Conservation (phyloP, 2,888 invertebrate species). For the Agrotis exclamationis region DNA sequence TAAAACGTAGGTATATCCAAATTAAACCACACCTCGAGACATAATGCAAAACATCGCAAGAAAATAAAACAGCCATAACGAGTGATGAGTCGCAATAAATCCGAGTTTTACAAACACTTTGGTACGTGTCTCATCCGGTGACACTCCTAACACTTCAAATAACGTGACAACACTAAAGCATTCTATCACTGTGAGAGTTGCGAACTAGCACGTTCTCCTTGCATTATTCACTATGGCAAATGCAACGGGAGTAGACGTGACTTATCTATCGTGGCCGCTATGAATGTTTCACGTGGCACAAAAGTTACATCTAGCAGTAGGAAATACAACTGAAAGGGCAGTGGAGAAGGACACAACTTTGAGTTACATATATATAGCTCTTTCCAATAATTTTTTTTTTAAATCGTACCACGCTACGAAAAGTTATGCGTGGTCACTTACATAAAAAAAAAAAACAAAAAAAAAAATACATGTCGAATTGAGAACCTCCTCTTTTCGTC, state of each 20-base stretch:
- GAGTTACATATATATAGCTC: too few species aligned
- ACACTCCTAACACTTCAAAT: conserved; percentile 69
- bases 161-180: conserved; percentile 77
- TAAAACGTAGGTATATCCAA: background rate
- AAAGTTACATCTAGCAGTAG: conserved; percentile 68
- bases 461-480: too few species aligned
- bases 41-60: conserved; percentile 38
- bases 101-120: conserved; percentile 60
- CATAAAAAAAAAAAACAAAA: too few species aligned
- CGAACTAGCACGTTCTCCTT: conserved; percentile 78
- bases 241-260: conserved; percentile 82
- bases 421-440: too few species aligned
- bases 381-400: too few species aligned
- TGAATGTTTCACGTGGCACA: conserved; percentile 80
- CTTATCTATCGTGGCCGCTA: conserved; percentile 81
- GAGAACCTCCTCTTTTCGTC: too few species aligned
- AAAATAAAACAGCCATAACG: conserved; percentile 57
- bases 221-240: conserved; percentile 89
- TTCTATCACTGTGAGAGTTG: conserved; percentile 78
- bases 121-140: conserved; percentile 66
- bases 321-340: conserved; percentile 75
- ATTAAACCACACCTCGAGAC: conserved; percentile 29
- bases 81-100: conserved; percentile 61
- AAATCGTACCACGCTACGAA: too few species aligned
- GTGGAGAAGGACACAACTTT: conserved; percentile 56